These are phyloP conservation scores for Halcyon leucocephala DNA, from an alignment of 2,797 vertebrate genomes.

Conservation along the genomic window DNA sequence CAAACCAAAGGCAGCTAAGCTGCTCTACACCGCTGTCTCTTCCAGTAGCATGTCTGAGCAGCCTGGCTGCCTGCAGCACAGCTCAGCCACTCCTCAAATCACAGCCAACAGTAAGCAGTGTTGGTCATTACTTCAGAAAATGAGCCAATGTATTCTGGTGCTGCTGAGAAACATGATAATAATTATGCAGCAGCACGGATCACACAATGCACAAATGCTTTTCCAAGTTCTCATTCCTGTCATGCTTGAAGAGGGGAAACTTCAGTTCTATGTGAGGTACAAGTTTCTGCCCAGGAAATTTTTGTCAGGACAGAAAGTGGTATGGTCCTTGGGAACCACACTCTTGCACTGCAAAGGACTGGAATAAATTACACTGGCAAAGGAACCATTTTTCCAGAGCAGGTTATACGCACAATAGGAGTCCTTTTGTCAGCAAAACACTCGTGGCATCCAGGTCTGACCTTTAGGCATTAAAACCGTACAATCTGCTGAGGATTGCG, in stretches of 20 bases:
- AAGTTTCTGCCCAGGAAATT: background rate
- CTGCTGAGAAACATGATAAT: background rate
- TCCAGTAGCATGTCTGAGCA: background rate
- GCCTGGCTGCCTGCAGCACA: background rate
- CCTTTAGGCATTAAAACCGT: background rate
- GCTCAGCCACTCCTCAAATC: background rate
- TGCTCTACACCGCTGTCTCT: background rate
- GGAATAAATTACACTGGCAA: background rate
- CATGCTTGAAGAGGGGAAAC: background rate
- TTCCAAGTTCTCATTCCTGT: background rate
- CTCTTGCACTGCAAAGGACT: background rate
- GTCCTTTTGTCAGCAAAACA: background rate
- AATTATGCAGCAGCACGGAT: background rate
- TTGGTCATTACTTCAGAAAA: background rate
- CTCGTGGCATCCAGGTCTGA: background rate
- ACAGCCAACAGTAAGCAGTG: rapidly evolving
- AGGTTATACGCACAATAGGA: background rate
- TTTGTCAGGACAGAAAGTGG: background rate
- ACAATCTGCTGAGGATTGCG: background rate
- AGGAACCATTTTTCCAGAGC: background rate
- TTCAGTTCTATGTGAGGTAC: background rate
- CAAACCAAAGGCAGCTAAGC: background rate
- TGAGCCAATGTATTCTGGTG: background rate
- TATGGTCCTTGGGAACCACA: background rate
- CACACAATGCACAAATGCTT: rapidly evolving